Evolutionary conservation across 1,140 invertebrate genomes (phyloP).

Genomic region (Nephotettix cincticeps): DNA sequence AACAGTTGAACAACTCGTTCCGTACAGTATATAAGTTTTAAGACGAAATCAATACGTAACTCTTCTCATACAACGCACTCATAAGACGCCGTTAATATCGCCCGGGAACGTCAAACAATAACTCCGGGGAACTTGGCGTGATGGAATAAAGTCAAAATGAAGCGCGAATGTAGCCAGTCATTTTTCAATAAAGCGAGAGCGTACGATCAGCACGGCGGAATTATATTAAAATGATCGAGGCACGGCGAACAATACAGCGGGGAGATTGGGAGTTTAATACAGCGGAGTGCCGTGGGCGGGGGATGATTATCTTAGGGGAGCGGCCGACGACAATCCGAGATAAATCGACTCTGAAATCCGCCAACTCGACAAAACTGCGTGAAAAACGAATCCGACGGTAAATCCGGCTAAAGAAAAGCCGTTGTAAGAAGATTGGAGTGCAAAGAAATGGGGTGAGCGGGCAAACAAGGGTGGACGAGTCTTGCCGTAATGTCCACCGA

Average conservation of each 20-base stretch:
- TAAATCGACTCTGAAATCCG: slow-evolving; percentile 21
- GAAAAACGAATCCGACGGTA: slow-evolving; percentile 3
- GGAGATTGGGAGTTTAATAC: slow-evolving; percentile 13
- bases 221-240: slow-evolving; percentile 16
- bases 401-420: slow-evolving; percentile 21
- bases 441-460: slow-evolving; percentile 1
- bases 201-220: background rate
- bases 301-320: slow-evolving; percentile 21
- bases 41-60: too few relatives aligned
- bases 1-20: too few relatives aligned
- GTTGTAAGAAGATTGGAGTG: slow-evolving; percentile 17
- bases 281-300: background rate
- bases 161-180: slow-evolving; percentile 6
- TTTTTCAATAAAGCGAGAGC: slow-evolving; percentile 18
- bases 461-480: slow-evolving; percentile 1
- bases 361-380: slow-evolving; percentile 22
- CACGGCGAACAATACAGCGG: background rate
- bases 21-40: too few relatives aligned
- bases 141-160: background rate
- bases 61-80: too few relatives aligned
- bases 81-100: too few relatives aligned
- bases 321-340: slow-evolving; percentile 7
- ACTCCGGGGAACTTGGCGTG: too few relatives aligned
- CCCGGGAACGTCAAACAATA: too few relatives aligned
- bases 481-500: slow-evolving; percentile 16